Evolutionary conservation across 92 coral and sea anemone genomes (phyloP), one percentile per base, ranked within the genome.

Genomic region (Palythoa grandis): DNA sequence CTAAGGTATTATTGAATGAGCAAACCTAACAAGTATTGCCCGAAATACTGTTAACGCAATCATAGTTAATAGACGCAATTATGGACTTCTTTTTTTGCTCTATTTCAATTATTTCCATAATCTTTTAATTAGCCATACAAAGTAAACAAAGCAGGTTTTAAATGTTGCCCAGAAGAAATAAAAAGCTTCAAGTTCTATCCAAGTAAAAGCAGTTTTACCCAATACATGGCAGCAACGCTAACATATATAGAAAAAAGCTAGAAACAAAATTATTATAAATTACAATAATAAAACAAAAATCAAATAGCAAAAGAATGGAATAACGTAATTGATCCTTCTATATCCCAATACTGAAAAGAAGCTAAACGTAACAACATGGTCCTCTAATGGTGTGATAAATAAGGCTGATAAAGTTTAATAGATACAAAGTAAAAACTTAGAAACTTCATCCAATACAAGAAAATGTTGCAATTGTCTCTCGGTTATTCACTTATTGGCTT

Each of bases 1-100:
- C 50, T 50, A 67, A 80, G 85, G 85, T 80, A 80, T 10, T 69
- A 69, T 15, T 11, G 47, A 67, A 67, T 15, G 66, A 13, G 19
- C 15, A 58, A 58, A 15, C 19, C 14, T 7, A 54, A 54, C 50
- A 43, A 43, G 50, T 43, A 43, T 43, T 43, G 50, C 50, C 50
- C 4, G 9, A 43, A 43, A 43, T 43, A 8, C 50, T 43, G 50
- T 43, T 43, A 43, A 43, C 50, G 50, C 50, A 43, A 58, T 54
- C 16, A 11, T 54, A 13, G 15, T 58, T 58, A 11, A 15, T 19
- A 16, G 20, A 58, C 15, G 66, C 66, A 58, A 16, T 58, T 16
- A 15, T 63, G n/a, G n/a, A n/a, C 7, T 17, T 17, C 24, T 5
- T 2, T 56, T 56, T 56, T 63, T 63, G 5, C 22, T 20, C 8